phyloP scores from a whole-genome alignment of 1,140 invertebrate genomes.

The Pollicipes pollicipes region DNA sequence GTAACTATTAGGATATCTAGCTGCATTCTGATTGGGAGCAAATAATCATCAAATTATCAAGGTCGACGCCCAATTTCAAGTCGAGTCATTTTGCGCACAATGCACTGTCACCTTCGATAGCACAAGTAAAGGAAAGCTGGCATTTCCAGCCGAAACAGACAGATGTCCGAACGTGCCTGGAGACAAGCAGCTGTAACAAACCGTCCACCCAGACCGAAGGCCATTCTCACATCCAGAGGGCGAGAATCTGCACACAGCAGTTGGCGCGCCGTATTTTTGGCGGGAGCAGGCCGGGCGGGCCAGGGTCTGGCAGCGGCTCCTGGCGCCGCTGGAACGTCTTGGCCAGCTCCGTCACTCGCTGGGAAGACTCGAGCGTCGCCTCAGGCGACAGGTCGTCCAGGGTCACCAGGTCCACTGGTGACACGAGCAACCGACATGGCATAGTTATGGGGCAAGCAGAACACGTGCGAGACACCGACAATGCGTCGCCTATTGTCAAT shows the following conservation, averaged over 20 bases:
- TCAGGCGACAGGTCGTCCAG: constrained; percentile 49
- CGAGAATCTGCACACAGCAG: constrained; percentile 42
- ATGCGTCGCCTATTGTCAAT: too few relatives aligned
- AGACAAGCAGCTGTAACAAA: background rate
- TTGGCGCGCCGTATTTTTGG: constrained; percentile 40
- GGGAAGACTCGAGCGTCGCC: constrained; percentile 82
- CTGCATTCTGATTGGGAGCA: too few relatives aligned
- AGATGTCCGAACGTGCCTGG: background rate
- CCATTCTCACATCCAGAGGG: constrained; percentile 47
- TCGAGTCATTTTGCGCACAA: background rate
- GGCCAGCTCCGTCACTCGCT: constrained; percentile 72
- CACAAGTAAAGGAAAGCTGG: too few relatives aligned
- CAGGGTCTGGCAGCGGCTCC: constrained; percentile 50
- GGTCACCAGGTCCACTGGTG: too few relatives aligned
- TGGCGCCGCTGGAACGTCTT: constrained; percentile 52
- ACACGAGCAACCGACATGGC: too few relatives aligned
- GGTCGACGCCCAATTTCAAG: constrained; percentile 5
- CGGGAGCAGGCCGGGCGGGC: constrained; percentile 51
- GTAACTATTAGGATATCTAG: too few relatives aligned
- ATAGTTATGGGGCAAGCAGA: background rate
- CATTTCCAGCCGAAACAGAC: too few relatives aligned
- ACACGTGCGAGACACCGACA: constrained; percentile 39
- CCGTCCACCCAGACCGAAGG: constrained; percentile 1
- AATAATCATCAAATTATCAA: too few relatives aligned
- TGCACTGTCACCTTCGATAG: constrained; percentile 21